Percentiles rank a stretch among this genome's conserved stretches.
Conservation (phyloP, 1,140 invertebrate species). For the Scaptodrosophila lebanonensis region DNA sequence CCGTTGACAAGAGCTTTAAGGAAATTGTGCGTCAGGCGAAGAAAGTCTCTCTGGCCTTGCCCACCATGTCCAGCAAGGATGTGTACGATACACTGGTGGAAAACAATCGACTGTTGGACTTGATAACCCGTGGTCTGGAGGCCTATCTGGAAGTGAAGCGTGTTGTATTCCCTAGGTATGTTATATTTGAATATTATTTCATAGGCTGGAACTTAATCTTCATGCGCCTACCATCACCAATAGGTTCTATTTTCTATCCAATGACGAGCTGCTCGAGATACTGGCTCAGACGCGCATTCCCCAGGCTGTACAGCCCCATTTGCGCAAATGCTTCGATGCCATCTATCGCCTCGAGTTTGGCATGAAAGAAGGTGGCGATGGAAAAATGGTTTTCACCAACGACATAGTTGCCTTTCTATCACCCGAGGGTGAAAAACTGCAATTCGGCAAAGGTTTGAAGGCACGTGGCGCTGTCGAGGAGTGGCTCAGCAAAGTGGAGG, state of each 20-base stretch:
- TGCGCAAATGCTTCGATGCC: slow-evolving; percentile 93
- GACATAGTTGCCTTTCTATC: slow-evolving; percentile 92
- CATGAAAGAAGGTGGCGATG: slow-evolving; percentile 76
- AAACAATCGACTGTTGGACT: slow-evolving; percentile 87
- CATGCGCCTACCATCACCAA: not conserved
- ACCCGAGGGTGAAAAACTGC: slow-evolving; percentile 88
- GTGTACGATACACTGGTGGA: slow-evolving; percentile 85
- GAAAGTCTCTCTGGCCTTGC: slow-evolving; percentile 85
- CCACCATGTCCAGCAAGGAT: slow-evolving; percentile 81
- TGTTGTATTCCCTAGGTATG: slow-evolving; percentile 89
- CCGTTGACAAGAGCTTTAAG: slow-evolving; percentile 92
- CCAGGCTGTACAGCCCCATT: slow-evolving; percentile 90
- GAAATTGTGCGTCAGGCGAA: slow-evolving; percentile 86
- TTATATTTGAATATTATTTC: not conserved
- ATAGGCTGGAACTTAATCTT: not conserved
- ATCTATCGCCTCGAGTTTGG: slow-evolving; percentile 89
- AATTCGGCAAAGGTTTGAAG: slow-evolving; percentile 87
- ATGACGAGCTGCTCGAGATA: slow-evolving; percentile 95
- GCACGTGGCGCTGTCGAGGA: slow-evolving; percentile 92
- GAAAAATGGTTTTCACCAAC: slow-evolving; percentile 80
- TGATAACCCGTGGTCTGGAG: slow-evolving; percentile 89
- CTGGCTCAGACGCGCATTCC: slow-evolving; percentile 92
- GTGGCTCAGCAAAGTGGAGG: slow-evolving; percentile 92
- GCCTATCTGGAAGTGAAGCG: slow-evolving; percentile 92
- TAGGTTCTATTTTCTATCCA: slow-evolving; percentile 94